Conservation (phyloP, 2,888 invertebrate genomes). For the Pogonocherus hispidulus region DNA sequence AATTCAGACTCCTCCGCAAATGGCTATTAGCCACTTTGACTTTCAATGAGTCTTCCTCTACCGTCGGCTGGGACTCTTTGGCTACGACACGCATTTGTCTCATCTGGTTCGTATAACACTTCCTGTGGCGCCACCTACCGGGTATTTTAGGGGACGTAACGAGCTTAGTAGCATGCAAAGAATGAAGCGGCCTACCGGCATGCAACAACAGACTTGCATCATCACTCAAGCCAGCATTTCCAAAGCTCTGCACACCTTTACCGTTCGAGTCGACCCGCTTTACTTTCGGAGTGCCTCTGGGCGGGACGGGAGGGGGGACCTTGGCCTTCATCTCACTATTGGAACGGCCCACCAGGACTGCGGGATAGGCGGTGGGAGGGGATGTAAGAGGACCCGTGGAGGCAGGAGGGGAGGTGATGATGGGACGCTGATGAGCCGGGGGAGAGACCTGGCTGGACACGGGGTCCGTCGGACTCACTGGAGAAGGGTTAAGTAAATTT, state of each 20-base stretch:
- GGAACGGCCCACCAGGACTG: slow-evolving; percentile 78
- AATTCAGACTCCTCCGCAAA: slow-evolving; percentile 12
- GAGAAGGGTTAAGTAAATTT: slow-evolving; percentile 30
- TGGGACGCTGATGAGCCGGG: slow-evolving; percentile 37
- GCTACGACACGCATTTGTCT: background rate
- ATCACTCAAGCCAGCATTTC: slow-evolving; percentile 9
- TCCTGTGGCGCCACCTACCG: background rate
- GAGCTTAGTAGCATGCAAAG: slow-evolving; percentile 17
- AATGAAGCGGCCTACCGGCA: background rate
- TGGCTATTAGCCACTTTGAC: slow-evolving; percentile 2
- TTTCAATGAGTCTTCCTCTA: slow-evolving; percentile 5
- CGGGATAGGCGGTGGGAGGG: slow-evolving; percentile 78
- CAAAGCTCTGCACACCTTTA: slow-evolving; percentile 62
- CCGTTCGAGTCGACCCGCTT: slow-evolving; percentile 70
- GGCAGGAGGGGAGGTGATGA: slow-evolving; percentile 50
- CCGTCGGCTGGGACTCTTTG: background rate
- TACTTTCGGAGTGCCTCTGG: slow-evolving; percentile 82
- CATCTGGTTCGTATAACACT: background rate
- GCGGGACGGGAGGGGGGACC: slow-evolving; percentile 91
- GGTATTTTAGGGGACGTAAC: slow-evolving; percentile 6
- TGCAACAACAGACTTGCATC: slow-evolving; percentile 4
- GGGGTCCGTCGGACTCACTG: slow-evolving; percentile 44
- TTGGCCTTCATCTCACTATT: slow-evolving; percentile 75
- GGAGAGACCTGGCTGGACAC: slow-evolving; percentile 33
- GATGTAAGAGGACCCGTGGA: slow-evolving; percentile 67